These are phyloP conservation scores for Hofmannophila pseudospretella DNA, from an alignment of 2,888 invertebrate species.

Conservation along the genomic window DNA sequence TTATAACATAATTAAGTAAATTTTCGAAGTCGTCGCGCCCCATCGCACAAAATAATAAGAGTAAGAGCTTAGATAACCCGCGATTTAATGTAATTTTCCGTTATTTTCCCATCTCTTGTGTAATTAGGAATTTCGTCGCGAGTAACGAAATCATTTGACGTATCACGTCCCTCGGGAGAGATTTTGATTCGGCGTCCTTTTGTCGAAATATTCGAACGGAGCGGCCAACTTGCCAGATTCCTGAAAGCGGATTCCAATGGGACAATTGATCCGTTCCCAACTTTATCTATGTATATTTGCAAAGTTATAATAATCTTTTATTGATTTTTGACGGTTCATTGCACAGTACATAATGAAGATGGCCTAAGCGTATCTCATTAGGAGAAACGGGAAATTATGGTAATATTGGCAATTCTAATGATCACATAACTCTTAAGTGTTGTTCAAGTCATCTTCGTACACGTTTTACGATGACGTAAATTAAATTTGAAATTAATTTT, in stretches of 20 bases:
- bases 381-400: constrained; percentile 8
- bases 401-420: constrained; percentile 4
- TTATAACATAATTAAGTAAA: constrained; percentile 65
- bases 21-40: constrained; percentile 52
- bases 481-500: not conserved
- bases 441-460: not conserved
- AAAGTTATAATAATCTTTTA: constrained; percentile 33
- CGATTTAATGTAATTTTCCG: constrained; percentile 53
- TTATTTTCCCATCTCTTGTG: constrained; percentile 43
- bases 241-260: constrained; percentile 26
- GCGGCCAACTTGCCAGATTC: constrained; percentile 20
- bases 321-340: constrained; percentile 22
- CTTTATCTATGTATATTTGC: constrained; percentile 24
- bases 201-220: constrained; percentile 27
- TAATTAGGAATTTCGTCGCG: constrained; percentile 46
- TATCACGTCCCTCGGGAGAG: constrained; percentile 30
- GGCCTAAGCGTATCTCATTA: constrained; percentile 7
- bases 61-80: constrained; percentile 51
- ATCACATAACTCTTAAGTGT: constrained; percentile 1
- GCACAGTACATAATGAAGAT: constrained; percentile 14
- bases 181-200: constrained; percentile 25
- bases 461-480: not conserved
- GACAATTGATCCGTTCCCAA: constrained; percentile 26
- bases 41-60: constrained; percentile 54
- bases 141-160: constrained; percentile 36